Evolutionary conservation across 1,140 invertebrate species (phyloP), one percentile per base, ranked within the genome.

Genomic region (Subanguina moxae): DNA sequence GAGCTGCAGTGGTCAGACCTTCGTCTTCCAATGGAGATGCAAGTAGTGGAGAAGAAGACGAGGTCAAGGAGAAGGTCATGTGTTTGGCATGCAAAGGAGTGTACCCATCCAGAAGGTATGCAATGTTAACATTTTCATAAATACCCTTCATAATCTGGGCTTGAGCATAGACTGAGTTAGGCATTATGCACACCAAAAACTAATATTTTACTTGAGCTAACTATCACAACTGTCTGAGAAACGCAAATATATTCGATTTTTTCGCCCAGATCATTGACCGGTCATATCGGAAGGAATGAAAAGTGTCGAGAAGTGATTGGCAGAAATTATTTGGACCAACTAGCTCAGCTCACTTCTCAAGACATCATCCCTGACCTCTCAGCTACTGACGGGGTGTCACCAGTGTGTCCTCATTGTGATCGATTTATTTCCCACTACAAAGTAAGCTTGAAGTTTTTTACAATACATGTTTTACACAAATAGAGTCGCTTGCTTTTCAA

Each of bases 371-470:
- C 74, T 21, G 74, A 65, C 28, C 48, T 52, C n/a, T 62, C 74
- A 8, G 56, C 75, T 19, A 21, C 61, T 56, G 45, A 52, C 30
- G 57, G 38, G 13, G 72, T 74, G 15, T 68, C 67, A 15, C 77
- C 76, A 30, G 65, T 78, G 27, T 78, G 76, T 46, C 77, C 76
- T 13, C 64, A 76, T 65, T 78, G 76, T 56, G 67, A 78, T 57
- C 66, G 74, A 38, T 78, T 79, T 48, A 76, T 78, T 56, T 73
- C 66, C 8, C 77, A 78, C 32, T 78, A 79, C 64, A 75, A 76
- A 59, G 74, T 76, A 32, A 7, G 71, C 15, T 25, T 58, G 1
- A 9, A 15, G 1, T 64, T 8, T 64, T 52, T 32, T 38, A 27
- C 9, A 25, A 13, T 21, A 3, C 11, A 28, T 62, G 11, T 5